phyloP scores from a whole-genome alignment of 2,888 invertebrate species.

The Folsomia candida region DNA sequence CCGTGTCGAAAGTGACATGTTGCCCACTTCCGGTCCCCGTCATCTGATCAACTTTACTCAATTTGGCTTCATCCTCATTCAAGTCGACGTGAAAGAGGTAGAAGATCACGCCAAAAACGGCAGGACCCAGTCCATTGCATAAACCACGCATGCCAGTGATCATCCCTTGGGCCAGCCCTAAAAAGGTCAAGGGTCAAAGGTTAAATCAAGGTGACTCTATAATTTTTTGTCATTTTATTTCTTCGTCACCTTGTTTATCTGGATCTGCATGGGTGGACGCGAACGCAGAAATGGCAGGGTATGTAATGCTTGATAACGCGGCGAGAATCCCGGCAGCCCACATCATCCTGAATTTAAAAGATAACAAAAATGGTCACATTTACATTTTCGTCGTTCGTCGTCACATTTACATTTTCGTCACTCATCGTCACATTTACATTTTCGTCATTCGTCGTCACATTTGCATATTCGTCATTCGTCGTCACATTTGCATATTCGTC shows the following conservation, averaged over 20 bases:
- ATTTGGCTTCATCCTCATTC: constrained; percentile 65
- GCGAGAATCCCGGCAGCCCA: constrained; percentile 97
- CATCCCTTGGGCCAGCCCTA: constrained; percentile 89
- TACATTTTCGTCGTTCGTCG: no score
- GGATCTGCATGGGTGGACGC: constrained; percentile 95
- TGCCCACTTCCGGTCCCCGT: constrained; percentile 13
- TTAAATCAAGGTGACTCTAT: neutral
- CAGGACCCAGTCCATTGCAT: constrained; percentile 97
- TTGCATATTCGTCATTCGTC: no score
- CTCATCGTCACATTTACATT: no score
- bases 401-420: no score
- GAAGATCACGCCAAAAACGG: constrained; percentile 97
- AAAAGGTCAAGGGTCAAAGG: constrained; percentile 1
- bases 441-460: no score
- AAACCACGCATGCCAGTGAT: constrained; percentile 97
- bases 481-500: no score
- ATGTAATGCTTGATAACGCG: constrained; percentile 92
- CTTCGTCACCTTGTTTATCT: constrained; percentile 93
- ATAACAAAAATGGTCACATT: neutral
- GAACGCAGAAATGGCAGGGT: constrained; percentile 98
- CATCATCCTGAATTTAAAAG: constrained; percentile 81
- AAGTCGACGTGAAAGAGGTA: constrained; percentile 97
- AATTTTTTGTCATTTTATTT: neutral
- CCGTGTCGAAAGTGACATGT: constrained; percentile 5
- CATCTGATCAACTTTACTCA: constrained; percentile 38